Evolutionary conservation across 2,113 vertebrate genomes (phyloP).

Genomic region (Phalacrocorax aristotelis): DNA sequence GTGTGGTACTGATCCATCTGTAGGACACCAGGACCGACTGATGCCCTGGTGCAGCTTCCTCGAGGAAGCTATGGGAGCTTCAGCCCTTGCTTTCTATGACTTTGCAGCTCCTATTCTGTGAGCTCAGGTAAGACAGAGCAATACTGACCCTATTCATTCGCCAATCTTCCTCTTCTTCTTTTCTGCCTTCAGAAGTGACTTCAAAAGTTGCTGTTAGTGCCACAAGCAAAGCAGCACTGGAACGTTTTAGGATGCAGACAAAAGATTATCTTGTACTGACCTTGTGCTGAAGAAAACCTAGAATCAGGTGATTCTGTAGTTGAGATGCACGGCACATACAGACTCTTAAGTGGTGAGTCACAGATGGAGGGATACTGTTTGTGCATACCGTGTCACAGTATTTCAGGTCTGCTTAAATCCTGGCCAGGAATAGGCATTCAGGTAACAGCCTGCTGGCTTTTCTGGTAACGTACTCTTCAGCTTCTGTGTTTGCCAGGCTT

Average conservation of each 20-base stretch:
- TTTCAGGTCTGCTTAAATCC: neutral
- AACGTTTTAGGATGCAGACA: neutral
- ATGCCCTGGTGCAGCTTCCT: neutral
- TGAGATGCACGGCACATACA: neutral
- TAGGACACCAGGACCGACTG: neutral
- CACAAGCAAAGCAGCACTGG: neutral
- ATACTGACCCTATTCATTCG: neutral
- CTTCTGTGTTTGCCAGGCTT: neutral
- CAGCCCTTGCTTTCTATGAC: neutral
- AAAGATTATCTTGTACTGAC: neutral
- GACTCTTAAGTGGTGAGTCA: neutral
- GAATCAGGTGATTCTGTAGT: neutral
- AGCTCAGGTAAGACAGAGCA: neutral
- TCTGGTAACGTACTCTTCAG: neutral
- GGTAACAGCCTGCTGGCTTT: neutral
- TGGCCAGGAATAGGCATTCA: neutral
- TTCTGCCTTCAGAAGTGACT: neutral
- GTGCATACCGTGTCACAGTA: accelerated
- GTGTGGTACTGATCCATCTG: accelerated
- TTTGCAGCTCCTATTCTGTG: neutral
- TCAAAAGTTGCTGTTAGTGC: neutral
- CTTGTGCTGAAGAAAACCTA: neutral
- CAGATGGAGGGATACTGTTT: neutral
- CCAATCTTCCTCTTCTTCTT: neutral
- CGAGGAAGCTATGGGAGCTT: neutral